Evolutionary conservation across 2,888 invertebrate species (phyloP), one percentile per base, ranked within the genome.

Genomic region (Nemapogon koenigi): DNA sequence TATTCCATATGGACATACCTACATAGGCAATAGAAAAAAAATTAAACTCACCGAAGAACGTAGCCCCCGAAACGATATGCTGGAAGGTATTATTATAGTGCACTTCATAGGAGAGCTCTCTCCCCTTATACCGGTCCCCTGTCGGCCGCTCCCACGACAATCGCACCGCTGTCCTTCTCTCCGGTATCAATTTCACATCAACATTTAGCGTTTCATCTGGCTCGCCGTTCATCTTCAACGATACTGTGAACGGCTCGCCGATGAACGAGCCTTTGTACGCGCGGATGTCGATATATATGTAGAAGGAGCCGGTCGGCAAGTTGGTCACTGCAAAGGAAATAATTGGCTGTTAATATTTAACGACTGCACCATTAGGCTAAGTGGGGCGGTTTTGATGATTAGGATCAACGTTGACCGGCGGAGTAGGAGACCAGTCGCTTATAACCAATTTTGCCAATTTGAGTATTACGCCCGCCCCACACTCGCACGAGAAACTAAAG

Each of bases 91-190:
- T 37, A 28, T 37, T 87, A 51, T 90, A 91, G 58, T 89, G 87
- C 28, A 91, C 76, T 14, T 87, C 89, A 55, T 91, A 93, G 3
- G 69, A 50, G n/a, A 73, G 26, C 7, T 62, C 55, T 36, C 60
- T 62, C 16, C 55, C 57, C 44, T 60, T 62, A 35, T 73, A 85
- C n/a, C 82, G 64, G 0, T 70, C 63, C 26, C 78, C 80, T 15
- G 75, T 75, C 0, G 89, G 87, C 6, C 81, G 73, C 10, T 81
- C 67, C 91, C 92, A 92, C 6, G 65, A 68, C 11, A 92, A 52
- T 46, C 83, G 81, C 0, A 89, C 86, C 0, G 84, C 65, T 0
- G 86, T 86, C 1, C 83, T 81, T 28, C 78, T 69, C 2, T 80
- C 75, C 51, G 83, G 82, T 0, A 81, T 49, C 8, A 84, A 50